These are phyloP conservation scores for Zoanthus gigantus DNA, from an alignment of 92 coral and sea anemone genomes.

Conservation along the genomic window DNA sequence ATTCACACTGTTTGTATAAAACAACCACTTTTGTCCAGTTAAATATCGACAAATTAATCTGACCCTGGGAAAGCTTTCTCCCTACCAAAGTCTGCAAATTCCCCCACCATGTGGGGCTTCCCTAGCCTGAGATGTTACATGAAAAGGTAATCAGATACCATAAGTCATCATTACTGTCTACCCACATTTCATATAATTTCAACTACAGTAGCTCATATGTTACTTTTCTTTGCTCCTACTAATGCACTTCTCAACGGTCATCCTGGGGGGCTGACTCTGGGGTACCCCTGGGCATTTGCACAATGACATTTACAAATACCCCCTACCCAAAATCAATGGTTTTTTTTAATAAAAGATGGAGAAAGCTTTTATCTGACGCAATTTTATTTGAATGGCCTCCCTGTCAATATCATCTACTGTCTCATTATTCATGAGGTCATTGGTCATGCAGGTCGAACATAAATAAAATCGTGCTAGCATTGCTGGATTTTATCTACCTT, in stretches of 20 bases:
- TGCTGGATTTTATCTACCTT: slow-evolving; percentile 19
- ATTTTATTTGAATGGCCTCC: slow-evolving; percentile 22
- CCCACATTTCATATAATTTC: slow-evolving; percentile 12
- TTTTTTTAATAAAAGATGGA: slow-evolving; percentile 11
- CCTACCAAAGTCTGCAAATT: slow-evolving; percentile 21
- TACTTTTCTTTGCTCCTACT: slow-evolving; percentile 23
- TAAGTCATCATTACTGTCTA: slow-evolving; percentile 21
- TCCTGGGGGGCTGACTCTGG: slow-evolving; percentile 25
- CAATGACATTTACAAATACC: slow-evolving; percentile 23
- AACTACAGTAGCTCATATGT: slow-evolving; percentile 22
- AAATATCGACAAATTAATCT: slow-evolving; percentile 20
- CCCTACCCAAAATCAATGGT: slow-evolving; percentile 23
- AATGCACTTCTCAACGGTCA: slow-evolving; percentile 24
- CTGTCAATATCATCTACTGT: slow-evolving; percentile 20
- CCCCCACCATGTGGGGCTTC: not conserved
- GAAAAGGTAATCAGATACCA: slow-evolving; percentile 19
- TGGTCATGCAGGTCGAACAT: slow-evolving; percentile 21
- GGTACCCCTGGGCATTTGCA: slow-evolving; percentile 35
- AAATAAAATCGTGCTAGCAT: slow-evolving; percentile 19
- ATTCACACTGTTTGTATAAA: slow-evolving; percentile 20
- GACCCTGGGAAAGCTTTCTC: slow-evolving; percentile 22
- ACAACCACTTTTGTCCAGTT: slow-evolving; percentile 11
- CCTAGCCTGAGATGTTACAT: slow-evolving; percentile 18
- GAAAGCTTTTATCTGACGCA: slow-evolving; percentile 22
- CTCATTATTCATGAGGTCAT: slow-evolving; percentile 20